A percentile compares a stretch with the other conserved stretches of the same genome.
Evolutionary conservation across 2,797 vertebrate genomes (phyloP).

Genomic region (Fistularia tabacaria): DNA sequence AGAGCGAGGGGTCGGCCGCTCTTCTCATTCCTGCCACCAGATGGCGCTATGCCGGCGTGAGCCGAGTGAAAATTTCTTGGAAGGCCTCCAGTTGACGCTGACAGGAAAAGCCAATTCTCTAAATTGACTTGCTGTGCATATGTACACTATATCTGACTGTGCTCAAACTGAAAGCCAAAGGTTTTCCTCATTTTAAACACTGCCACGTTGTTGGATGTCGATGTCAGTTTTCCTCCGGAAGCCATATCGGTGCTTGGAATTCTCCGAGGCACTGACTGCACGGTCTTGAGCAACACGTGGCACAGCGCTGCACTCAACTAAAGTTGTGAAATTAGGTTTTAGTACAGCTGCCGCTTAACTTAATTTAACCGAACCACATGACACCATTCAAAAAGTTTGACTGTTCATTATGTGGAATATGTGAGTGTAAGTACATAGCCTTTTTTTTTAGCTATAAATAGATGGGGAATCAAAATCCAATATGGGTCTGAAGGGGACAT

Average conservation of each 20-base stretch:
- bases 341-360: not conserved
- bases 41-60: slow-evolving; percentile 34
- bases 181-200: slow-evolving; percentile 22
- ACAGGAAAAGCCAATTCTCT: slow-evolving; percentile 1
- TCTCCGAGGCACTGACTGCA: slow-evolving; percentile 8
- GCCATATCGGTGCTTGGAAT: slow-evolving; percentile 42
- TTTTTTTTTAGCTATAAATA: too few species aligned
- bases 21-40: slow-evolving; percentile 38
- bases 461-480: too few species aligned
- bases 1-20: too few species aligned
- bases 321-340: slow-evolving; percentile 11
- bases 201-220: slow-evolving; percentile 25
- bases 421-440: too few species aligned
- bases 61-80: not conserved
- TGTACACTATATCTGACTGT: slow-evolving; percentile 18
- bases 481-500: too few species aligned
- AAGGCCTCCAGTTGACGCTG: too few species aligned
- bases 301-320: slow-evolving; percentile 5
- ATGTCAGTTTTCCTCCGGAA: slow-evolving; percentile 33
- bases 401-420: too few species aligned
- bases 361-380: not conserved
- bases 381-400: too few species aligned
- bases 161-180: slow-evolving; percentile 39
- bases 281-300: not conserved
- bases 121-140: slow-evolving; percentile 2